phyloP scores from a whole-genome alignment of 2,797 vertebrate species.

The Bryconaethiops microstoma region DNA sequence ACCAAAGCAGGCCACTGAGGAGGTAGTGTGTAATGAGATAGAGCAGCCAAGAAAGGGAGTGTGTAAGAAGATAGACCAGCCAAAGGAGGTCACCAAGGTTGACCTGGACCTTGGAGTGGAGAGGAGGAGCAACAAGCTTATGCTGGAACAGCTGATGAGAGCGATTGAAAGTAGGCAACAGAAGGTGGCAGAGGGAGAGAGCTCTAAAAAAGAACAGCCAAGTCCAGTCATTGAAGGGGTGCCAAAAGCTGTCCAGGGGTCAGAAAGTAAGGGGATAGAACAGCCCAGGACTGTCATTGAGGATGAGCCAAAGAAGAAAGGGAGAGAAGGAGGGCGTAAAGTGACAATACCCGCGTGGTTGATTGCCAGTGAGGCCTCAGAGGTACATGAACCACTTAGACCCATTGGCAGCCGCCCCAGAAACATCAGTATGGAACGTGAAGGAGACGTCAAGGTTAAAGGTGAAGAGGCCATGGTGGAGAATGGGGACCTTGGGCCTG shows the following conservation, averaged over 20 bases:
- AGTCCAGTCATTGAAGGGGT: conserved; percentile 25
- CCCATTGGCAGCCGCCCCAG: not conserved
- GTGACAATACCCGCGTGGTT: conserved; percentile 37
- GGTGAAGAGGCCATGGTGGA: conserved; percentile 47
- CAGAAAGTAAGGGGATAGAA: conserved; percentile 13
- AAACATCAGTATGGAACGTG: not conserved
- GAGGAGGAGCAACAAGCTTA: conserved; percentile 48
- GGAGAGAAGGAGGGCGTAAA: conserved; percentile 45
- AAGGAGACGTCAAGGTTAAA: conserved; percentile 27
- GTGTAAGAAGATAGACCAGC: conserved; percentile 35
- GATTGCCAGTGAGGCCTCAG: conserved; percentile 10
- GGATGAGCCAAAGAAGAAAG: conserved; percentile 56
- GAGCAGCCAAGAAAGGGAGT: conserved; percentile 1
- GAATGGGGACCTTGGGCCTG: conserved; percentile 17
- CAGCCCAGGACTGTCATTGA: conserved; percentile 44
- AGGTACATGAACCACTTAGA: conserved; percentile 1
- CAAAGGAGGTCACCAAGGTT: conserved; percentile 59
- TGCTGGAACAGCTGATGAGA: conserved; percentile 9
- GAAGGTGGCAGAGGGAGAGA: conserved; percentile 9
- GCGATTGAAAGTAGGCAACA: conserved; percentile 8
- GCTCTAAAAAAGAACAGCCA: conserved; percentile 28
- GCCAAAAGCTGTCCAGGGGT: conserved; percentile 5
- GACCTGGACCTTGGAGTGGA: conserved; percentile 29
- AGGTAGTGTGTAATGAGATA: conserved; percentile 14
- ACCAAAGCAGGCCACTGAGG: conserved; percentile 20